Percentiles rank a stretch among this genome's conserved stretches.
These are phyloP conservation scores for Kryptolebias ocellatus DNA, from an alignment of 2,797 vertebrate genomes.

Conservation along the genomic window DNA sequence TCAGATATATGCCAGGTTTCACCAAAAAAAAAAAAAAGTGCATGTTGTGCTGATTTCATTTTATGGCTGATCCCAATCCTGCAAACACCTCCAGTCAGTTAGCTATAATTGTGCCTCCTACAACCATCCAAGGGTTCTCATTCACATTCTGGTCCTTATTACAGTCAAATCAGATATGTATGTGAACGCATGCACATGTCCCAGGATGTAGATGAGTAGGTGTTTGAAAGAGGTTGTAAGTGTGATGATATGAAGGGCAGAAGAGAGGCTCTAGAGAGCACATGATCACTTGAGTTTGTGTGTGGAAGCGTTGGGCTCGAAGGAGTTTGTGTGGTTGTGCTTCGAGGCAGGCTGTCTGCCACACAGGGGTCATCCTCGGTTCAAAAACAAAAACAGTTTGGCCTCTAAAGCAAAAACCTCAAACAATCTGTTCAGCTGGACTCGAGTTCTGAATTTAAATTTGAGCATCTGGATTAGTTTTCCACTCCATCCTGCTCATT, in stretches of 20 bases:
- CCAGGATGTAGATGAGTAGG: conserved; percentile 17
- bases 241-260: conserved; percentile 29
- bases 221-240: conserved; percentile 39
- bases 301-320: conserved; percentile 18
- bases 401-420: conserved; percentile 26
- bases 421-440: conserved; percentile 16
- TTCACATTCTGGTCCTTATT: conserved; percentile 37
- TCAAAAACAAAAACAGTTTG: conserved; percentile 41
- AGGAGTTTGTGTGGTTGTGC: conserved; percentile 35
- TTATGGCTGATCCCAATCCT: conserved; percentile 31
- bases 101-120: conserved; percentile 38
- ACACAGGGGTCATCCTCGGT: conserved; percentile 48
- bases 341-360: conserved; percentile 46
- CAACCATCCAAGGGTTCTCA: conserved; percentile 19
- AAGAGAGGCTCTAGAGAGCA: conserved; percentile 16
- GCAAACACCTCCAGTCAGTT: conserved; percentile 46
- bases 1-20: conserved; percentile 20
- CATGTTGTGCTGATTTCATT: conserved; percentile 42
- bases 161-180: conserved; percentile 12
- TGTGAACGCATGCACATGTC: conserved; percentile 3
- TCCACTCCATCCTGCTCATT: conserved; percentile 27
- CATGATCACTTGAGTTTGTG: conserved; percentile 19
- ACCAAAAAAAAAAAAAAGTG: conserved; percentile 46
- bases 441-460: conserved; percentile 26
- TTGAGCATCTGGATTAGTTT: conserved; percentile 52